phyloP scores from a whole-genome alignment of 2,113 vertebrate genomes.

The Benitochromis conjunctus region DNA sequence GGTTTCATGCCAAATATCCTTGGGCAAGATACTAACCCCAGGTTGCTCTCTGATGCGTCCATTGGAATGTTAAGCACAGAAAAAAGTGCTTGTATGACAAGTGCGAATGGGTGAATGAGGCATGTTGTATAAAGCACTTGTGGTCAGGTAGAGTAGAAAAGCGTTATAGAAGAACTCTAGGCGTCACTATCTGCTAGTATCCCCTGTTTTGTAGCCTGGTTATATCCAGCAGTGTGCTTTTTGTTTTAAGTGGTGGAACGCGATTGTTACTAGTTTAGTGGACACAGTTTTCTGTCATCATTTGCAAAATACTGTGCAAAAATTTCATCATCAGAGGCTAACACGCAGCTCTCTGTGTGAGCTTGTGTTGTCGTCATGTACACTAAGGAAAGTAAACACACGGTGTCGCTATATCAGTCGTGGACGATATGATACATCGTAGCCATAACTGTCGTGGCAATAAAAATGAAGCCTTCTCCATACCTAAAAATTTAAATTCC shows the following conservation, averaged over 20 bases:
- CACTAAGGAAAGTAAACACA: neutral
- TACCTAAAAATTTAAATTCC: neutral
- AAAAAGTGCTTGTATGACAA: rapidly evolving
- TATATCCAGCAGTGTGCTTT: neutral
- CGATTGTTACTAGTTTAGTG: neutral
- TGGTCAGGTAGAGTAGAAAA: neutral
- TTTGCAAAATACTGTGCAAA: neutral
- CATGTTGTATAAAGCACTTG: neutral
- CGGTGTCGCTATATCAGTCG: neutral
- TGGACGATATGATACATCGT: neutral
- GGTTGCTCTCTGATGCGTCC: neutral
- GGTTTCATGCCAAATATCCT: neutral
- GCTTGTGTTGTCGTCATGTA: neutral
- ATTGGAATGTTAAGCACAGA: neutral
- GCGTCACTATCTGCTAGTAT: neutral
- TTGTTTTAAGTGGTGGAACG: neutral
- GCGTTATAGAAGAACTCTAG: neutral
- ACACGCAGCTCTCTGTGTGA: neutral
- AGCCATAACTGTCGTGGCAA: neutral
- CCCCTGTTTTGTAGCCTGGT: neutral
- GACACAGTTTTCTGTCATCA: neutral
- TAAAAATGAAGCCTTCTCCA: rapidly evolving
- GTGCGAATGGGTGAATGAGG: neutral
- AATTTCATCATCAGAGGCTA: rapidly evolving
- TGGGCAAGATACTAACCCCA: neutral